phyloP scores from a whole-genome alignment of 2,113 vertebrate species.

The Leucopsar rothschildi region DNA sequence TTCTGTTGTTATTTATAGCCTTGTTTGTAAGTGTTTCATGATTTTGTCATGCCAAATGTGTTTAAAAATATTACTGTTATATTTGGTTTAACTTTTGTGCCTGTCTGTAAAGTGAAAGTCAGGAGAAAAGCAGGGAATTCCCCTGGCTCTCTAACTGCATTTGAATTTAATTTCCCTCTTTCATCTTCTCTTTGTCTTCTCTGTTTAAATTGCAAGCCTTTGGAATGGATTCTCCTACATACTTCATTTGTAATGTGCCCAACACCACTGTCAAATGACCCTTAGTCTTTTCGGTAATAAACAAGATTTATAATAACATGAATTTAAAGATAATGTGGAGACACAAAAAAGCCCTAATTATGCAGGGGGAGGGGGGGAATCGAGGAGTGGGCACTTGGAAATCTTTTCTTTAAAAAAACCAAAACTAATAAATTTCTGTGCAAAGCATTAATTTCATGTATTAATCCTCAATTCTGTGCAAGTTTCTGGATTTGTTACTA shows the following conservation, averaged over 20 bases:
- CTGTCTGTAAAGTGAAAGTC: not conserved
- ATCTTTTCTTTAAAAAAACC: not conserved
- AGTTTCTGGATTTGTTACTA: not conserved
- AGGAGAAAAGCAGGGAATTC: slow-evolving; percentile 18
- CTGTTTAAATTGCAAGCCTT: slow-evolving; percentile 8
- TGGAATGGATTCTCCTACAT: not conserved
- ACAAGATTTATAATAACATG: slow-evolving; percentile 42
- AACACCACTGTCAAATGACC: not conserved
- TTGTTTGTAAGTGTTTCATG: not conserved
- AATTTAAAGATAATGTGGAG: slow-evolving; percentile 31
- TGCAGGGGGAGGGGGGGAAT: not conserved
- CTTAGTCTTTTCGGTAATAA: slow-evolving; percentile 30
- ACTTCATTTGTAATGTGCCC: not conserved
- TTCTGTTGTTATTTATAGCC: not conserved
- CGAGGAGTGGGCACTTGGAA: not conserved
- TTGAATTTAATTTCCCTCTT: slow-evolving; percentile 44
- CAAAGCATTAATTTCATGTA: not conserved
- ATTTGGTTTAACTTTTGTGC: not conserved
- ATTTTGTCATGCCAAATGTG: not conserved
- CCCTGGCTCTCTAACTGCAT: not conserved
- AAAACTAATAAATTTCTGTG: not conserved
- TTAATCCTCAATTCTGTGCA: not conserved
- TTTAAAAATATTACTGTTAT: not conserved
- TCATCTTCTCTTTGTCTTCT: slow-evolving; percentile 36
- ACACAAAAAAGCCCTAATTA: slow-evolving; percentile 10